Conservation (phyloP, 2,888 invertebrate genomes). For the Ecliptopera silaceata region DNA sequence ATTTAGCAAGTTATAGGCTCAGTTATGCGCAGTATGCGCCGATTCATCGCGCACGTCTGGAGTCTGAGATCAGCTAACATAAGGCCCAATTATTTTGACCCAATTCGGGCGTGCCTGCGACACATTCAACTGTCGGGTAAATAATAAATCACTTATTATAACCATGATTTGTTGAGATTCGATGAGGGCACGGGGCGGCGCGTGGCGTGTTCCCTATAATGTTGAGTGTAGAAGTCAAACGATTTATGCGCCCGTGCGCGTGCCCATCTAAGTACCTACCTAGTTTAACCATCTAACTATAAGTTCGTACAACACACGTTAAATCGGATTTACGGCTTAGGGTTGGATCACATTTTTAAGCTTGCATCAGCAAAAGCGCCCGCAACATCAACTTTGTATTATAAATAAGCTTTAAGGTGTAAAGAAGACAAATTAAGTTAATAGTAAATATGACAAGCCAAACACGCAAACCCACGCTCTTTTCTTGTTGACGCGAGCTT, state of each 20-base stretch:
- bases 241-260: conserved; percentile 65
- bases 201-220: conserved; percentile 11
- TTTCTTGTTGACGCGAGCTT: conserved; percentile 2
- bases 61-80: conserved; percentile 36
- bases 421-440: too few species aligned
- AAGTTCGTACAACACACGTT: conserved; percentile 34
- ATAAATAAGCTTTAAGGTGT: background rate
- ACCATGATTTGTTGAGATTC: conserved; percentile 38
- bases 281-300: conserved; percentile 2
- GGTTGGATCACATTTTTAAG: conserved; percentile 15
- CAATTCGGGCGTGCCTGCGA: conserved; percentile 33
- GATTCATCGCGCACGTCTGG: conserved; percentile 29
- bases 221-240: conserved; percentile 60
- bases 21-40: conserved; percentile 27
- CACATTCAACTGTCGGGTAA: conserved; percentile 30
- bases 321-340: conserved; percentile 75
- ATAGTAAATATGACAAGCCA: too few species aligned
- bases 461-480: background rate
- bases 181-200: conserved; percentile 33
- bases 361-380: background rate
- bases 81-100: conserved; percentile 38
- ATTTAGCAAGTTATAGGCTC: conserved; percentile 2
- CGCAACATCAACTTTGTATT: background rate
- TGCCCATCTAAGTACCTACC: conserved; percentile 29
- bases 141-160: conserved; percentile 36